Evolutionary conservation across 2,888 invertebrate species (phyloP).

Genomic region (Ariolimax columbianus): DNA sequence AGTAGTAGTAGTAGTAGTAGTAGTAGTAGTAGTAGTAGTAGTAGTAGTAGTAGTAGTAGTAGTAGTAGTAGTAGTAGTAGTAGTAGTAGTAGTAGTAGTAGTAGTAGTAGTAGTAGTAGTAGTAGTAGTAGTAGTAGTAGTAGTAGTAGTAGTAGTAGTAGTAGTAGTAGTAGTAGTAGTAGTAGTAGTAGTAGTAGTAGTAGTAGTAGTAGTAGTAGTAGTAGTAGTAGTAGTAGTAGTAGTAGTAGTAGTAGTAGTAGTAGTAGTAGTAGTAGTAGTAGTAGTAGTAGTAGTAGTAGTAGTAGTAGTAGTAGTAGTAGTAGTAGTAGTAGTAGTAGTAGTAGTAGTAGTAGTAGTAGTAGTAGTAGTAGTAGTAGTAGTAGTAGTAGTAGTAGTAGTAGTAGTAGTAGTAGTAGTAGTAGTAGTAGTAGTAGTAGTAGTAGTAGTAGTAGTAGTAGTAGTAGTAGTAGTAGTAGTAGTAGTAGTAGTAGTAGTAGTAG

Average conservation of each 20-base stretch:
- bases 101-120: background rate
- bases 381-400: conserved; percentile 18
- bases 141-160: background rate
- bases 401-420: background rate
- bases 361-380: background rate
- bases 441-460: background rate
- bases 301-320: background rate
- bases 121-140: background rate
- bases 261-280: background rate
- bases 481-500: conserved; percentile 10
- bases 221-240: conserved; percentile 9
- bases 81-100: background rate
- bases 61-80: conserved; percentile 4
- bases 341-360: background rate
- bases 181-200: background rate
- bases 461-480: conserved; percentile 3
- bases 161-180: conserved; percentile 12
- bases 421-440: conserved; percentile 8
- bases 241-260: background rate
- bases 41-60: background rate
- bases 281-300: background rate
- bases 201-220: background rate
- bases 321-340: conserved; percentile 10
- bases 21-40: background rate
- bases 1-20: conserved; percentile 15